Evolutionary conservation across 2,797 vertebrate species (phyloP), one percentile per base, ranked within the genome.

Genomic region (Antennarius maculatus): DNA sequence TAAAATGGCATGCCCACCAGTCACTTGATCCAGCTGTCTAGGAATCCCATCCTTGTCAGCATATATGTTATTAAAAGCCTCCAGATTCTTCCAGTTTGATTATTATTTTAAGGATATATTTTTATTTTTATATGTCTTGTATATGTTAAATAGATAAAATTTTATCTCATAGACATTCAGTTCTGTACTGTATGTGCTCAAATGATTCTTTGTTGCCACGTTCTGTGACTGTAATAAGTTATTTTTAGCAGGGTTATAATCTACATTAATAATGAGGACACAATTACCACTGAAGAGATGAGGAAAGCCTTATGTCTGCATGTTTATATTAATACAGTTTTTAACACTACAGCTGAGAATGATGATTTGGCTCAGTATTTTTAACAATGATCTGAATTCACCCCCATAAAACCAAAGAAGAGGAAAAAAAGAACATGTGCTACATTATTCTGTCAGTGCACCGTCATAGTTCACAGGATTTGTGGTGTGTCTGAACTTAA

Each of bases 401-500:
- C 37, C 10, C 37, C 37, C 37, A 9, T 3, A 3, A 39, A 39
- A 39, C 37, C 37, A 39, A 39, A 39, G 37, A 8, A 39, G 37
- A 39, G 37, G 9, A 11, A 74, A 9, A 16, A 47, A 75, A 57
- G 7, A 53, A 7, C 31, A 43, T 12, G 46, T 41, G 53, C 62
- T 18, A 39, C 18, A 54, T 66, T n/a, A 54, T 18, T 2, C 54
- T 61, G 31, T 70, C 50, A 41, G 55, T 55, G 42, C 46, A 41
- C 53, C 66, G 53, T 72, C 56, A 69, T 34, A 48, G 56, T 77
- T 71, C 64, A 55, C 14, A 70, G 53, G 54, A 34, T 69, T 61
- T 65, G 59, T 59, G 46, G 39, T 82, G 78, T 70, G 31, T 74
- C 54, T 62, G 73, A 57, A 80, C 75, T 57, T 65, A 43, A 13